phyloP scores from a whole-genome alignment of 1,140 invertebrate genomes.

The Polyergus mexicanus region DNA sequence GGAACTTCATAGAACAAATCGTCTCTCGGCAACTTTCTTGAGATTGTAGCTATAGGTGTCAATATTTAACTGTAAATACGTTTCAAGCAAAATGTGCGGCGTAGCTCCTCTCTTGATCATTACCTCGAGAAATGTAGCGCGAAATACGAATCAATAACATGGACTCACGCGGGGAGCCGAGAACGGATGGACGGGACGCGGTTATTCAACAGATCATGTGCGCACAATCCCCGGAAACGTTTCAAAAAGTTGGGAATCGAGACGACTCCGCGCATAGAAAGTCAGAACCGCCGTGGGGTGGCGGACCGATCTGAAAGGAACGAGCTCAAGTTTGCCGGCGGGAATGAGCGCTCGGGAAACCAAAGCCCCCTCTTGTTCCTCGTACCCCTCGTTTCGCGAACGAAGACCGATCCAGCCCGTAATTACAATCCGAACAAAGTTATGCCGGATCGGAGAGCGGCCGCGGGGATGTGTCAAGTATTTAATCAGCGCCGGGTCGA shows the following conservation, averaged over 20 bases:
- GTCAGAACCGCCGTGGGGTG: slow-evolving; percentile 35
- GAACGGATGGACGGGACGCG: not conserved
- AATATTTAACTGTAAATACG: not conserved
- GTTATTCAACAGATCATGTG: slow-evolving; percentile 35
- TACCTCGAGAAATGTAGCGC: slow-evolving; percentile 10
- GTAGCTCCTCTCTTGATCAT: not conserved
- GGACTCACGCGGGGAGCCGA: not conserved
- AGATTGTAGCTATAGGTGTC: not conserved
- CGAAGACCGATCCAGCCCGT: slow-evolving; percentile 75
- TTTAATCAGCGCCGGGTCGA: slow-evolving; percentile 84
- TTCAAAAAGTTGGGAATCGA: slow-evolving; percentile 54
- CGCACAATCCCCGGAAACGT: slow-evolving; percentile 53
- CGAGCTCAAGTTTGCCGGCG: slow-evolving; percentile 55
- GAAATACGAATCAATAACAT: slow-evolving; percentile 42
- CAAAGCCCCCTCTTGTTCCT: too few species aligned
- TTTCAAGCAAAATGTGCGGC: too few species aligned
- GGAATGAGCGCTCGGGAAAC: slow-evolving; percentile 61
- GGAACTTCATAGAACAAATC: not conserved
- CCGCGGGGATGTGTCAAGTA: slow-evolving; percentile 84
- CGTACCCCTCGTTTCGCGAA: slow-evolving; percentile 66
- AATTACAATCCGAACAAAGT: slow-evolving; percentile 86
- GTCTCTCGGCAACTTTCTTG: not conserved
- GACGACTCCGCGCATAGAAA: slow-evolving; percentile 53
- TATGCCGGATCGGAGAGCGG: slow-evolving; percentile 79
- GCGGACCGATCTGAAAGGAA: slow-evolving; percentile 67